A percentile compares a stretch with the other conserved stretches of the same genome.
These are phyloP conservation scores for Chondrosia reniformis DNA, from an alignment of 37 sponge, comb jelly and placozoan species.

Conservation along the genomic window DNA sequence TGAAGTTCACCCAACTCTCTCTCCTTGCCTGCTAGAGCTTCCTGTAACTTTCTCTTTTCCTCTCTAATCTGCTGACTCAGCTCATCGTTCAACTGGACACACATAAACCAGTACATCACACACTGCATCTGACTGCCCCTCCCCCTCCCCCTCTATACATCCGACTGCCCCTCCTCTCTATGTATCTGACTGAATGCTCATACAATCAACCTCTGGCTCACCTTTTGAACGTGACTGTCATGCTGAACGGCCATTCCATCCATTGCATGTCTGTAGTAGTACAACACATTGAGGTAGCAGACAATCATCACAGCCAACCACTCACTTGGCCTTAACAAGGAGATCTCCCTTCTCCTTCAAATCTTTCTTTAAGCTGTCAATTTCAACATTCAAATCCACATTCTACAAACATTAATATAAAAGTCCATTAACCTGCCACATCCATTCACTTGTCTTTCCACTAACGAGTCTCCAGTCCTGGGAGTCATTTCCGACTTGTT, in stretches of 20 bases:
- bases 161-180: neutral
- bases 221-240: conserved; percentile 35
- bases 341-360: conserved; percentile 64
- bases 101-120: neutral
- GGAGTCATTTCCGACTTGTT: conserved; percentile 40
- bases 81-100: neutral
- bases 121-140: neutral
- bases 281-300: neutral
- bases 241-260: conserved; percentile 48
- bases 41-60: conserved; percentile 6
- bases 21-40: conserved; percentile 29
- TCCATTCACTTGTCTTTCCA: neutral
- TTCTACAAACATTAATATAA: conserved; percentile 44
- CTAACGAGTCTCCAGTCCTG: conserved; percentile 72
- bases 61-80: neutral
- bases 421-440: neutral
- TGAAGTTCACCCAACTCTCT: neutral
- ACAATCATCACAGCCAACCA: neutral
- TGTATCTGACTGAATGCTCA: neutral
- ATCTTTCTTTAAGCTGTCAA: conserved; percentile 73
- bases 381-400: conserved; percentile 74
- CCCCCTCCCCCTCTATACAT: neutral
- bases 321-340: conserved; percentile 76
- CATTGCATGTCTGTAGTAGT: conserved; percentile 45
- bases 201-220: conserved; percentile 1